These are phyloP conservation scores for Cuniculus paca DNA, from an alignment of 2,797 vertebrate species.

Conservation along the genomic window DNA sequence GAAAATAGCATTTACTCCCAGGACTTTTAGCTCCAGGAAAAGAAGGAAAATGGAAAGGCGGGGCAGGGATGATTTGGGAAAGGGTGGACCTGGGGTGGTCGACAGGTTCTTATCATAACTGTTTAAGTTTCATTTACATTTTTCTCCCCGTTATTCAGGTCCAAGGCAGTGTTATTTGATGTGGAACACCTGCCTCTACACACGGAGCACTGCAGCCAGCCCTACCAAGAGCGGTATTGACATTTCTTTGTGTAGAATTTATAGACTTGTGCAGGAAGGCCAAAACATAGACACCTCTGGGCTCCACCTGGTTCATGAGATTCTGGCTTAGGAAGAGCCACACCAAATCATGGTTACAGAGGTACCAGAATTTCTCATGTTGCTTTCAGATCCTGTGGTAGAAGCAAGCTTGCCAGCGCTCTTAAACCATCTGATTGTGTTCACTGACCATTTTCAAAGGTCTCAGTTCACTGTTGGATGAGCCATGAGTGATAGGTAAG, in stretches of 20 bases:
- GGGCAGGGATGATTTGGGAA: background rate
- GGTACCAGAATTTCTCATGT: background rate
- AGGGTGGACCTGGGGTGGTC: conserved; percentile 51
- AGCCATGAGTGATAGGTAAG: background rate
- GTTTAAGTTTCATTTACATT: conserved; percentile 83
- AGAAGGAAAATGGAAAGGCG: background rate
- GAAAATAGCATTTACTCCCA: background rate
- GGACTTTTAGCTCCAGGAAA: conserved; percentile 14
- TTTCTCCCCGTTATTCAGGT: conserved; percentile 72
- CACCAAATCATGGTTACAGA: background rate
- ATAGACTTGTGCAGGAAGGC: background rate
- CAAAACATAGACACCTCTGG: background rate
- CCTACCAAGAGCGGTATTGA: background rate
- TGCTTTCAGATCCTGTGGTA: background rate
- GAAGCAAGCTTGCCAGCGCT: background rate
- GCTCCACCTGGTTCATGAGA: background rate
- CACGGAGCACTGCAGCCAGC: background rate
- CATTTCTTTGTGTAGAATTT: background rate
- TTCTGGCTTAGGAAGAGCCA: background rate
- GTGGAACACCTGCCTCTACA: conserved; percentile 78
- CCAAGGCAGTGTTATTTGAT: conserved; percentile 81
- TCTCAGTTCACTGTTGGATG: background rate
- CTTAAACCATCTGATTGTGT: background rate
- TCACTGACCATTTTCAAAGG: background rate
- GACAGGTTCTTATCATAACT: conserved; percentile 80